These are phyloP conservation scores for Bombylius discolor DNA, from an alignment of 2,888 invertebrate species.

Conservation along the genomic window DNA sequence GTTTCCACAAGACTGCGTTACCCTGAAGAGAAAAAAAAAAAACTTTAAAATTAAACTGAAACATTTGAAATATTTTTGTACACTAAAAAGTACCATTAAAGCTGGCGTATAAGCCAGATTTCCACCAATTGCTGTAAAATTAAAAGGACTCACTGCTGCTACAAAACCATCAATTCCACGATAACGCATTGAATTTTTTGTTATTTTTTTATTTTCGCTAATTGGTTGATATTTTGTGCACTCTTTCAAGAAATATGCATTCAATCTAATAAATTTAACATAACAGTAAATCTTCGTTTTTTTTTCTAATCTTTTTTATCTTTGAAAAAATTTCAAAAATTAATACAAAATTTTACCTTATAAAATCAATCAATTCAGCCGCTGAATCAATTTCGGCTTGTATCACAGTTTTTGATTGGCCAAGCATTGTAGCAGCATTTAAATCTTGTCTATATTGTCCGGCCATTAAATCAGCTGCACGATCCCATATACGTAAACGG, in stretches of 20 bases:
- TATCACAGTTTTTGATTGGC: conserved; percentile 88
- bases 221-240: conserved; percentile 82
- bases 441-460: conserved; percentile 75
- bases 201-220: conserved; percentile 59
- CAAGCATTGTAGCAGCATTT: conserved; percentile 94
- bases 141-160: conserved; percentile 95
- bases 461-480: conserved; percentile 83
- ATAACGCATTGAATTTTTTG: conserved; percentile 73
- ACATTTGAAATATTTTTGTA: not conserved
- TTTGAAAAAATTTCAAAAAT: not conserved
- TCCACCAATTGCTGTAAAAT: conserved; percentile 99
- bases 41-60: too few species aligned
- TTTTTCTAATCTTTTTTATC: not conserved
- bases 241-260: conserved; percentile 71
- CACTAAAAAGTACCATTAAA: conserved; percentile 42
- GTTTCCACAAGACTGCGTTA: conserved; percentile 95
- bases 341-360: conserved; percentile 35
- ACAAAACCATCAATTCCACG: conserved; percentile 95
- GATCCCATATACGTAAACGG: conserved; percentile 68
- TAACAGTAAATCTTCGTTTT: too few species aligned
- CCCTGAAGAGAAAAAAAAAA: conserved; percentile 39
- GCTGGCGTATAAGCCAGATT: conserved; percentile 86
- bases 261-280: conserved; percentile 36
- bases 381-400: conserved; percentile 98
- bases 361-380: conserved; percentile 91